These are phyloP conservation scores for Camelus bactrianus DNA, from an alignment of 2,113 vertebrate genomes.

Conservation along the genomic window DNA sequence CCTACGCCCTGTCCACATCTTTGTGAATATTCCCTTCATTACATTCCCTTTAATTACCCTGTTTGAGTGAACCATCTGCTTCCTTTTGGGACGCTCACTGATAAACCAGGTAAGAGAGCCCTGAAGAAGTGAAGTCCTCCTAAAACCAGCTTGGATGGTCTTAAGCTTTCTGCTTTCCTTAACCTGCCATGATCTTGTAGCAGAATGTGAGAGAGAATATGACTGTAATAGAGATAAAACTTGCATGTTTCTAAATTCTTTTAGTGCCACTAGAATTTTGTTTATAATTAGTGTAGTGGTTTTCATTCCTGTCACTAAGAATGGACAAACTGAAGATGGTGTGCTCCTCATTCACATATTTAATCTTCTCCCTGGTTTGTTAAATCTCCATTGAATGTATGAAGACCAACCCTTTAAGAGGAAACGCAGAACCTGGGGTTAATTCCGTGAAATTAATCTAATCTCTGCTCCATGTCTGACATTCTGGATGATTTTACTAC, in stretches of 20 bases:
- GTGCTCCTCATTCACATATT: neutral
- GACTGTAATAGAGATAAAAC: neutral
- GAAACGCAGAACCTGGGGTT: neutral
- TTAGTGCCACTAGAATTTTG: neutral
- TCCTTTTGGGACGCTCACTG: neutral
- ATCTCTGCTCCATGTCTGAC: neutral
- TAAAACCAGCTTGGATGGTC: neutral
- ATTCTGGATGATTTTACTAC: neutral
- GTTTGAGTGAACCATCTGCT: neutral
- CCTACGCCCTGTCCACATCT: neutral
- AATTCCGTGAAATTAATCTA: conserved; percentile 36
- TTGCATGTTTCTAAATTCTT: neutral
- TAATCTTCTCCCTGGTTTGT: neutral
- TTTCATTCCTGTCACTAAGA: neutral
- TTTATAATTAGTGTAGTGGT: neutral
- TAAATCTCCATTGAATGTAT: neutral
- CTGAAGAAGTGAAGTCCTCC: neutral
- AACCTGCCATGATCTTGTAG: neutral
- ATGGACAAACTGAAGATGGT: neutral
- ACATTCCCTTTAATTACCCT: neutral
- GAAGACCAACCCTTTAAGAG: neutral
- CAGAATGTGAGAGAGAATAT: neutral
- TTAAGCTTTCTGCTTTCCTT: neutral
- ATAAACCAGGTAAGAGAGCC: neutral
- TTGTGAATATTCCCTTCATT: neutral